Conservation (phyloP, 2,113 vertebrate species). For the Catharus minimus region DNA sequence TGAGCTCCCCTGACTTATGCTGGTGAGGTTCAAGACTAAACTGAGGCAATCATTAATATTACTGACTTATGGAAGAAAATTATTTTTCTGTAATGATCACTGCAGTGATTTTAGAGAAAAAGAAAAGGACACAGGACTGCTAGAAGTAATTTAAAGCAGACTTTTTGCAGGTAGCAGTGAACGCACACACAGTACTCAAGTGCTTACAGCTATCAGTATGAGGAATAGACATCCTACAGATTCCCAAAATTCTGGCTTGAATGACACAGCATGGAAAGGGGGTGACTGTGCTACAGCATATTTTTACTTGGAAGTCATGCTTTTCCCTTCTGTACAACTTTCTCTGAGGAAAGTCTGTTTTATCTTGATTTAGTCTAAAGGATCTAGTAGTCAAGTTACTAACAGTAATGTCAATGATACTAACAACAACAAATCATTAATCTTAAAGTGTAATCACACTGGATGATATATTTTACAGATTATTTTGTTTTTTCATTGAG, state of each 20-base stretch:
- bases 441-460: background rate
- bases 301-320: background rate
- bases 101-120: background rate
- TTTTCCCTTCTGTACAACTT: background rate
- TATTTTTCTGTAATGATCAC: background rate
- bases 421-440: background rate
- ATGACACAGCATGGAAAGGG: background rate
- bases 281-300: background rate
- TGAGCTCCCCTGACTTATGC: background rate
- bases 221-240: background rate
- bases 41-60: background rate
- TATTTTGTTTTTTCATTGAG: background rate
- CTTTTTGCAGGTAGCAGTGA: background rate
- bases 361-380: background rate
- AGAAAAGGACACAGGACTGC: background rate
- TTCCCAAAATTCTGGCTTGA: background rate
- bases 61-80: background rate
- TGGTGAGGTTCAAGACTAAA: background rate
- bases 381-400: background rate
- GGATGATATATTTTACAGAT: background rate
- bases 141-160: background rate
- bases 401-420: background rate
- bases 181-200: background rate
- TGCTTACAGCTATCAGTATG: background rate
- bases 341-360: background rate